Conservation (phyloP, 1,140 invertebrate genomes). For the Apis florea region DNA sequence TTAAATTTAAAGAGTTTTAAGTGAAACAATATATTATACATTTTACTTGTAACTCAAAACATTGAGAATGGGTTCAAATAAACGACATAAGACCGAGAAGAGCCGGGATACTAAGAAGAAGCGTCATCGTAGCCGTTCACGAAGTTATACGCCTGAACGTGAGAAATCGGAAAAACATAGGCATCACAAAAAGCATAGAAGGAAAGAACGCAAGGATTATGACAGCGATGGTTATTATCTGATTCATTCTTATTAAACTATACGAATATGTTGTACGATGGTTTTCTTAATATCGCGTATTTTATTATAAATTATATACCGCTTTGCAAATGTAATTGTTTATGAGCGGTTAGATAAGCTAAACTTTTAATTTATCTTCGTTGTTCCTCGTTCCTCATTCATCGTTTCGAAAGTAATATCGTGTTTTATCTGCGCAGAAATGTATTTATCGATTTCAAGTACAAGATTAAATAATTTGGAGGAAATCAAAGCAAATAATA, state of each 20-base stretch:
- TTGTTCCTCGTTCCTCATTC: background rate
- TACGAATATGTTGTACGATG: slow-evolving; percentile 6
- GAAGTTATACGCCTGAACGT: slow-evolving; percentile 77
- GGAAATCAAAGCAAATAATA: slow-evolving; percentile 35
- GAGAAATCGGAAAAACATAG: slow-evolving; percentile 81
- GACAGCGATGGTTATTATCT: slow-evolving; percentile 81
- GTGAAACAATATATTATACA: background rate
- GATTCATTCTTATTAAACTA: slow-evolving; percentile 42
- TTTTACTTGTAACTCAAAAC: background rate
- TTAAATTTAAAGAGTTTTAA: background rate
- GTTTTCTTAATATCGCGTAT: background rate
- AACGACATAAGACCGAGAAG: slow-evolving; percentile 81
- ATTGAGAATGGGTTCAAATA: slow-evolving; percentile 81
- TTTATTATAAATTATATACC: background rate
- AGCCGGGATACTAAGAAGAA: slow-evolving; percentile 80
- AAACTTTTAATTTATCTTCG: background rate
- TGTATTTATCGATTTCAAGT: slow-evolving; percentile 27
- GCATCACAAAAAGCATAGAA: slow-evolving; percentile 83
- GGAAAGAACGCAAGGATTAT: slow-evolving; percentile 82
- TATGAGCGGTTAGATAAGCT: background rate
- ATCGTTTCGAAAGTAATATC: slow-evolving; percentile 12
- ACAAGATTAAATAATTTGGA: slow-evolving; percentile 43
- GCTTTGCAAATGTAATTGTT: slow-evolving; percentile 9
- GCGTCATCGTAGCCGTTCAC: slow-evolving; percentile 80
- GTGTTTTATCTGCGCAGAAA: slow-evolving; percentile 25